Base-by-base conservation (phyloP, 1,140 invertebrate species). In the Drosophila trapezifrons region DNA sequence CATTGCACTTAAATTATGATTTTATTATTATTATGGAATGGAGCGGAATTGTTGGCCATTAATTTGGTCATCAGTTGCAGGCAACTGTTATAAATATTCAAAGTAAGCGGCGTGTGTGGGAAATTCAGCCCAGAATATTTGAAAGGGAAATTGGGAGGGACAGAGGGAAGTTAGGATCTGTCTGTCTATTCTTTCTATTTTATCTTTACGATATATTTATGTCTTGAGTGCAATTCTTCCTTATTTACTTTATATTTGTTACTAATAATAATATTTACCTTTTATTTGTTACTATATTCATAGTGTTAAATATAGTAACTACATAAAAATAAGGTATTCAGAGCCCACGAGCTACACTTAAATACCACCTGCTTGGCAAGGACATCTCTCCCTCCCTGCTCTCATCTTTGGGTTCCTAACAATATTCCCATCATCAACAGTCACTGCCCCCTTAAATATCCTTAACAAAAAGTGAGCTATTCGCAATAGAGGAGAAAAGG, bases 1-100 rank as follows among this genome's bases (percentile, higher is more conserved):
- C 84, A 89, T 89, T 89, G 85, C 75, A 62, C 78, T 76, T 89
- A 89, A 89, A 89, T 89, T 89, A 89, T 89, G 80, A 90, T 89
- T 90, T 85, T 89, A 89, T 89, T 89, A 89, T 87, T 71, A 89
- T 89, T 58, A 84, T 42, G 51, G 66, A 60, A 80, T 52, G 46
- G 45, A 66, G 55, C 67, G 58, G 64, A 57, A 58, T 76, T 46
- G 82, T 59, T 57, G 71, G 77, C 78, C 78, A 89, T 89, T 81
- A 85, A 90, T 89, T 79, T 78, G 80, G 75, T 75, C 69, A 81
- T 90, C 85, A 89, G 71, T 78, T 73, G 71, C 85, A 89, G 85
- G 75, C 80, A 70, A 84, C 55, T 67, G 65, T 62, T 80, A 62
- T 83, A 80, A 87, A 87, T 89, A 87, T 80, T 77, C 64, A 79